Base-by-base conservation (phyloP, 2,797 vertebrate genomes). In the Hydrocynus forskahlii region DNA sequence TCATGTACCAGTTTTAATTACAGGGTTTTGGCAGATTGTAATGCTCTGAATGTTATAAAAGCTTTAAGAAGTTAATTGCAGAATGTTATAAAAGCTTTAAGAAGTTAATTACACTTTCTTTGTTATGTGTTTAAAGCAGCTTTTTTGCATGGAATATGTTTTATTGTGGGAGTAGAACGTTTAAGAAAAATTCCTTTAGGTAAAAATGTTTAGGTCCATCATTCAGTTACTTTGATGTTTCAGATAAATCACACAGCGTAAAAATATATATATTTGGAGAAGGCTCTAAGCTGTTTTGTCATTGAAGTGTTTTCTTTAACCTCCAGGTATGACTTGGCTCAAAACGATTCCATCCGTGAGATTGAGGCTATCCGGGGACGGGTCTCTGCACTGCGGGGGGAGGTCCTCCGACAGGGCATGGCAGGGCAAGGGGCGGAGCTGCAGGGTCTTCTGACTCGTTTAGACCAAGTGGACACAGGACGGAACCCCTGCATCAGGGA, bases 401-500 rank as follows among this genome's bases (percentile, higher is more conserved):
- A 96, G 21, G 89, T 99, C 75, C 90, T 98, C 70, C 94, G 93
- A 63, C 90, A 95, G 38, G 95, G 94, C n/a, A 91, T 89, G 5
- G 85, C 93, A 59, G 93, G 95, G 0, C 97, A 98, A n/a, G 86
- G 97, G 82, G 93, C 95, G 0, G 97, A 99, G 85, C 87, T 99
- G 83, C 98, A 99, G 91, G 92, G 95, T 75, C 91, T 99, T 45
- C 96, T 99, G 8, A 94, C 94, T 0, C 93, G 92, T 80, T 91
- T 99, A 85, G 98, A 99, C 88, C 95, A 97, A 88, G 96, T 99
- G 83, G 96, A 97, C 86, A 94, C 95, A 0, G 97, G 95, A 64
- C 96, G 93, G 78, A 99, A 99, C 91, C 98, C 98, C 6, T 99
- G 97, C 88, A 99, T 99, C 91, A 92, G 98, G 43, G 97, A 99